Base-by-base conservation (phyloP, 1,140 invertebrate genomes). In the Patella vulgata region DNA sequence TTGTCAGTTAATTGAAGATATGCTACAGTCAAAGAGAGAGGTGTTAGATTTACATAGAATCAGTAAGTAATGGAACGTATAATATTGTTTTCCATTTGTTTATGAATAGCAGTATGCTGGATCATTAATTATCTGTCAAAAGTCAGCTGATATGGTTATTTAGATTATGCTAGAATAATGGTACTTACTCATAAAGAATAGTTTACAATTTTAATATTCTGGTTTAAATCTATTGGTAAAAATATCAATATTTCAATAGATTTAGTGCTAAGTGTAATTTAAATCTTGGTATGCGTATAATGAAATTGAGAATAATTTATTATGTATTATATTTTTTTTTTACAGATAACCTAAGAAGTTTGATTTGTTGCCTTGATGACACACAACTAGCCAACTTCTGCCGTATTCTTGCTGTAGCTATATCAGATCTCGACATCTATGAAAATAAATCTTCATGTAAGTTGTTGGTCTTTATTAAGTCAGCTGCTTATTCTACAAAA, bases 391-490 rank as follows among this genome's bases (percentile, higher is more conserved):
- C 80, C 9, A 83, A 82, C 57, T 82, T 83, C 61, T 84, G 82
- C 66, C 71, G 82, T 31, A 80, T 84, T 55, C 68, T 84, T 11
- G 81, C 82, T 57, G 79, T 84, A 17, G 81, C 79, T 27, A 80
- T 84, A 51, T 84, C 82, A 33, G 82, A 84, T 64, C 66, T 84
- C 2, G 82, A 84, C 65, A 81, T 83, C 21, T 81, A 80, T 63
- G 82, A 84, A 66, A 82, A 83, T 63, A 83, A 83, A 67, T 79
- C 79, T 11, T 82, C 82, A 40, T 75, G 79, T 83, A 72, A 79
- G 77, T 77, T 27, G 25, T 19, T 5, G n/a, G n/a, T n/a, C n/a
- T n/a, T n/a, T n/a, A 14, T 40, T n/a, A 28, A 31, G 33, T n/a
- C 25, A 19, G 30, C 27, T 23, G 9, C 9, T n/a, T n/a, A n/a